A percentile compares a stretch with the other conserved stretches of the same genome.
Evolutionary conservation across 2,113 vertebrate species (phyloP).

Genomic region (Acanthochromis polyacanthus): DNA sequence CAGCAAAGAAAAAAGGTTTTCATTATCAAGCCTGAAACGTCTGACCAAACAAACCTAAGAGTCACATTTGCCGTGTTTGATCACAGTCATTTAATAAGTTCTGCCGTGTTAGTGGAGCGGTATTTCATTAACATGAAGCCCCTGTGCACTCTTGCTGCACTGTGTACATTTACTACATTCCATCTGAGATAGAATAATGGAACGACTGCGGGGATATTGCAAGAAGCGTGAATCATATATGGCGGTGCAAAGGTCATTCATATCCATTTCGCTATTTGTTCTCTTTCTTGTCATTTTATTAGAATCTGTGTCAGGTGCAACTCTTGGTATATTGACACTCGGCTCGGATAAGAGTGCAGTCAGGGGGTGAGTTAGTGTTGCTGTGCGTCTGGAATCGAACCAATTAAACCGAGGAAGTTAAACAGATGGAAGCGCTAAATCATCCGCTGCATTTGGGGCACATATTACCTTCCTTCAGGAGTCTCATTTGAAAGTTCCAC

Average conservation of each 20-base stretch:
- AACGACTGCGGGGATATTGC: neutral
- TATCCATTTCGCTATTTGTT: slow-evolving; percentile 20
- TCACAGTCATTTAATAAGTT: neutral
- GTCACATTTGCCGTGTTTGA: neutral
- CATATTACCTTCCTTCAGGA: slow-evolving; percentile 37
- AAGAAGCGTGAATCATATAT: neutral
- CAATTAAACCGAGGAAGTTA: slow-evolving; percentile 45
- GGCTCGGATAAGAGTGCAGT: neutral
- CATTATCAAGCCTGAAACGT: neutral
- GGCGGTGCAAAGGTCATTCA: slow-evolving; percentile 24
- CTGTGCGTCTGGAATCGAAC: slow-evolving; percentile 33
- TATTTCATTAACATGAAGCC: slow-evolving; percentile 1
- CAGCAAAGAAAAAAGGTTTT: neutral
- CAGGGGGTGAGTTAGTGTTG: slow-evolving; percentile 6
- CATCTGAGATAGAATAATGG: slow-evolving; percentile 1
- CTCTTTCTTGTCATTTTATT: slow-evolving; percentile 3
- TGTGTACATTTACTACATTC: neutral
- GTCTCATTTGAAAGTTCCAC: slow-evolving; percentile 37
- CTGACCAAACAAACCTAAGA: slow-evolving; percentile 1
- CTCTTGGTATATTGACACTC: neutral
- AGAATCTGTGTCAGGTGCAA: neutral
- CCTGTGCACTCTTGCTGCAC: neutral
- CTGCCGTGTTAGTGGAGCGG: neutral
- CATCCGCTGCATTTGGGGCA: slow-evolving; percentile 53
- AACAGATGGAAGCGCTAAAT: slow-evolving; percentile 67